phyloP scores from a whole-genome alignment of 2,797 vertebrate genomes.

The Vipera ursinii region DNA sequence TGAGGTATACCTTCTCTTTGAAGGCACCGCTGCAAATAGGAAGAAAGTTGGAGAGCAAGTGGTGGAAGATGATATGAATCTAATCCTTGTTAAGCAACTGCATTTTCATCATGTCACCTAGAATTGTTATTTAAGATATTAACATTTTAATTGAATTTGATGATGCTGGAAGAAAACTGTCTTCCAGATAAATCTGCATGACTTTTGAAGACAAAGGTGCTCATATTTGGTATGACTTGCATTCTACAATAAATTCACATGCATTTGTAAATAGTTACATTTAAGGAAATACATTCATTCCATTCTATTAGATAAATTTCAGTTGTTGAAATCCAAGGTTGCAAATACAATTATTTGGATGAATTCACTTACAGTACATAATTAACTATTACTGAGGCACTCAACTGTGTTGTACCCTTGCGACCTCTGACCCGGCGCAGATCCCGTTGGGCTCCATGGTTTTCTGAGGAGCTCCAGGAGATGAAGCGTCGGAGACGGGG shows the following conservation, averaged over 20 bases:
- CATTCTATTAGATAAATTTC: not conserved
- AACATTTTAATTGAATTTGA: not conserved
- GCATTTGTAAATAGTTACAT: not conserved
- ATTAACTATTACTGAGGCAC: not conserved
- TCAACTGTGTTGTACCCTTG: too few species aligned
- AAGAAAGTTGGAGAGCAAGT: not conserved
- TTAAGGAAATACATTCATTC: not conserved
- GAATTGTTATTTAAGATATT: not conserved
- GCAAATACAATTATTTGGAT: not conserved
- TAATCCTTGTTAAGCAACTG: not conserved
- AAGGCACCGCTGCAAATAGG: not conserved
- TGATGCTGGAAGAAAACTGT: not conserved
- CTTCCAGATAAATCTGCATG: not conserved
- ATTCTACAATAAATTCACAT: not conserved
- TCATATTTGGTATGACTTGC: not conserved
- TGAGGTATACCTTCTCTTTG: not conserved
- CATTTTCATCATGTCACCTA: not conserved
- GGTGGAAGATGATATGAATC: not conserved
- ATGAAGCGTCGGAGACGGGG: too few species aligned
- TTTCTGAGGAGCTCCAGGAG: too few species aligned
- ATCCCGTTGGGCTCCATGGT: too few species aligned
- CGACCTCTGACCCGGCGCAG: too few species aligned
- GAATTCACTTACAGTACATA: not conserved
- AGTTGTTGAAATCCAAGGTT: not conserved
- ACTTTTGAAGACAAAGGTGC: not conserved